Percentiles rank a stretch among this genome's conserved stretches.
Evolutionary conservation across 2,888 invertebrate species (phyloP).

Genomic region (Frankliniella intonsa): DNA sequence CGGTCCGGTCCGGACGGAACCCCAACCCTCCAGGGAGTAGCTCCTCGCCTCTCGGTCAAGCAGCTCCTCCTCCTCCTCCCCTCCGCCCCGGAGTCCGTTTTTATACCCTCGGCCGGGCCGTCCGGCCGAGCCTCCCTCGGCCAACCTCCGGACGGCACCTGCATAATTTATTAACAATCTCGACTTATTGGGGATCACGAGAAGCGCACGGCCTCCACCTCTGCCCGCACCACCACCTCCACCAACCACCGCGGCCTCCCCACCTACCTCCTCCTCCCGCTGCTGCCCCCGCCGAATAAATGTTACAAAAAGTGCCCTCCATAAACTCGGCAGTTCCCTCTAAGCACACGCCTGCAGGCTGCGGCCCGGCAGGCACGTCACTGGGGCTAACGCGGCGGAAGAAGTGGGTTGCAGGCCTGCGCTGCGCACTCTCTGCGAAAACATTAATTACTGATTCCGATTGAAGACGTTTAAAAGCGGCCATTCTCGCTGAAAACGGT

Average conservation of each 20-base stretch:
- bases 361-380: neutral
- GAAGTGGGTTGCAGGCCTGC: neutral
- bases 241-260: neutral
- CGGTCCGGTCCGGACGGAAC: neutral
- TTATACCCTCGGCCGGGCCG: neutral
- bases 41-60: neutral
- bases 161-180: slow-evolving; percentile 27
- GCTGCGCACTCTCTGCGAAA: neutral
- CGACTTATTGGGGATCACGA: slow-evolving; percentile 19
- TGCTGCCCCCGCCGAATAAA: neutral
- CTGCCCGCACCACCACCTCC: neutral
- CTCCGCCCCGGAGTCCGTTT: neutral
- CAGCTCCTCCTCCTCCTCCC: neutral
- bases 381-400: neutral
- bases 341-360: no score
- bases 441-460: neutral
- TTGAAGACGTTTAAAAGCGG: neutral
- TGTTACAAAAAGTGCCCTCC: neutral
- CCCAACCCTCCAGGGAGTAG: no score
- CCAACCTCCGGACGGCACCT: neutral
- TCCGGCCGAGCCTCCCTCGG: neutral
- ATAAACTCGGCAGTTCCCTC: neutral
- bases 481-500: neutral
- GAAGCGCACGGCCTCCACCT: neutral
- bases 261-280: no score